Percentiles rank a stretch among this genome's conserved stretches.
Conservation (phyloP, 2,113 vertebrate species). For the Channa argus region DNA sequence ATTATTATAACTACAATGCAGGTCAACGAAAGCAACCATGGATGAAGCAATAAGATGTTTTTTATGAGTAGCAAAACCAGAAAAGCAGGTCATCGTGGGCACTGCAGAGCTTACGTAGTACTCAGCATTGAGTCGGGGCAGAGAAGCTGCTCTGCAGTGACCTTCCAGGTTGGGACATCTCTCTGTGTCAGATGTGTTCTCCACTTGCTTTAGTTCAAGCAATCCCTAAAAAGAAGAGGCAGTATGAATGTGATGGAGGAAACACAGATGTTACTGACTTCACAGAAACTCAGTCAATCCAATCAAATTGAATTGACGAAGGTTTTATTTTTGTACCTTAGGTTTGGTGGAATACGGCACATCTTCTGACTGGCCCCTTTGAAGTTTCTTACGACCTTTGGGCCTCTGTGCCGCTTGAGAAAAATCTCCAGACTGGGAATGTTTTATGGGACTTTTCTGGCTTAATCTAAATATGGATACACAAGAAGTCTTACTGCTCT, state of each 20-base stretch:
- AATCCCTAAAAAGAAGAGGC: slow-evolving; percentile 76
- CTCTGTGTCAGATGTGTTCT: slow-evolving; percentile 84
- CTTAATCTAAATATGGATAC: slow-evolving; percentile 70
- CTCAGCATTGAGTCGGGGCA: slow-evolving; percentile 93
- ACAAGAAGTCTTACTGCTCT: background rate
- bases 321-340: slow-evolving; percentile 67
- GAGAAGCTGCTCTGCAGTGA: slow-evolving; percentile 92
- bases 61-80: background rate
- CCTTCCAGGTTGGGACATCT: slow-evolving; percentile 88
- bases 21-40: background rate
- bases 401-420: slow-evolving; percentile 84
- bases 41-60: background rate
- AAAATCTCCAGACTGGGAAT: slow-evolving; percentile 89
- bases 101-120: slow-evolving; percentile 87
- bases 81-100: background rate
- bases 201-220: slow-evolving; percentile 89
- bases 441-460: slow-evolving; percentile 86
- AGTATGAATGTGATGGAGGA: background rate
- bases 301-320: too few species aligned
- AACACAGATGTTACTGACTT: background rate
- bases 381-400: slow-evolving; percentile 83
- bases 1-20: background rate
- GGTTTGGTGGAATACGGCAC: slow-evolving; percentile 76
- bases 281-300: background rate
- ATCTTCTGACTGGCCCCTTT: slow-evolving; percentile 90